phyloP scores from a whole-genome alignment of 1,140 invertebrate species.

The Drosophila novamexicana region DNA sequence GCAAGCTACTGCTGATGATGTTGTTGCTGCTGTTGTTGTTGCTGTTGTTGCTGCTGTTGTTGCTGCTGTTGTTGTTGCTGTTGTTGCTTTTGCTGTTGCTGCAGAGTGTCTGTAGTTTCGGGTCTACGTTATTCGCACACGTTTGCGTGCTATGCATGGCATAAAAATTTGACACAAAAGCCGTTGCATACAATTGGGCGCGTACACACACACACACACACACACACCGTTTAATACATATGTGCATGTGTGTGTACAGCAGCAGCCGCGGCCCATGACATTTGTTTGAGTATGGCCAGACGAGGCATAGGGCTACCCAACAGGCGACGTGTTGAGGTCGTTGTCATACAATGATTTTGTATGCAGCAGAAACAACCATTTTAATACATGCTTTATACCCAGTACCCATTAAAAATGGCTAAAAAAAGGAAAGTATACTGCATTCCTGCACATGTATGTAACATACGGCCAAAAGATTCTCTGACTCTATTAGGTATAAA shows the following conservation, averaged over 20 bases:
- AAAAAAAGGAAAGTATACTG: neutral
- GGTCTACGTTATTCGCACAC: conserved; percentile 56
- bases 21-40: conserved; percentile 34
- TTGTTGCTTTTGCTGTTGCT: conserved; percentile 32
- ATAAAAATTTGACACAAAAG: conserved; percentile 82
- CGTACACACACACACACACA: conserved; percentile 18
- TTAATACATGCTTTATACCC: conserved; percentile 39
- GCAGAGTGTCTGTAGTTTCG: conserved; percentile 55
- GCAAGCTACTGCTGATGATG: conserved; percentile 42
- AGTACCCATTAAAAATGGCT: neutral
- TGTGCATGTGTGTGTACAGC: conserved; percentile 5
- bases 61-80: neutral
- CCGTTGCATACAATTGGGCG: conserved; percentile 73
- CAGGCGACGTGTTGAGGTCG: conserved; percentile 52
- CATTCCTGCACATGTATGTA: neutral
- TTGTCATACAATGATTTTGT: conserved; percentile 66
- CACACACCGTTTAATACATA: neutral
- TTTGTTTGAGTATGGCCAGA: conserved; percentile 19
- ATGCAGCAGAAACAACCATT: conserved; percentile 56
- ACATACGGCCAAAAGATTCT: neutral
- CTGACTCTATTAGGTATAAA: neutral
- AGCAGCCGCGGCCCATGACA: conserved; percentile 24
- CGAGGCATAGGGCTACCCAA: conserved; percentile 28
- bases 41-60: conserved; percentile 25
- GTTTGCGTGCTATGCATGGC: conserved; percentile 78